Conservation (phyloP, 2,888 invertebrate genomes). For the Heteropelma amictum region DNA sequence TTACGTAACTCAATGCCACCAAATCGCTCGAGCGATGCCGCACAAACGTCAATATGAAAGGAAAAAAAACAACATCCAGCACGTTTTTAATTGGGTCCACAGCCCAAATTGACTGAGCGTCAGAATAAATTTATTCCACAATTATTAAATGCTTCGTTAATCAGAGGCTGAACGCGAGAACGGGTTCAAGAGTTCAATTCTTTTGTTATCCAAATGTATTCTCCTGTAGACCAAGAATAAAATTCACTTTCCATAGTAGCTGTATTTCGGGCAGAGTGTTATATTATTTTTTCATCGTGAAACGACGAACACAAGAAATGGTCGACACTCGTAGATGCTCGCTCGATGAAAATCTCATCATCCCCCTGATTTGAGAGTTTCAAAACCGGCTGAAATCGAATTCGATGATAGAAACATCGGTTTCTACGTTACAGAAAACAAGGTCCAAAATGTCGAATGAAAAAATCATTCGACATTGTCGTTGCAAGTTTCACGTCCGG, state of each 20-base stretch:
- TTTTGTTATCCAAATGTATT: not conserved
- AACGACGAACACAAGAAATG: no score
- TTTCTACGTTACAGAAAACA: no score
- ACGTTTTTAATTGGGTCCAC: not conserved
- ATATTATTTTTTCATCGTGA: no score
- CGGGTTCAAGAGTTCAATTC: not conserved
- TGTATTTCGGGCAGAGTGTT: no score
- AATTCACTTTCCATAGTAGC: no score
- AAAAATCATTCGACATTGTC: conserved; percentile 10
- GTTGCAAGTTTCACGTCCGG: not conserved
- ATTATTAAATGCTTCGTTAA: no score
- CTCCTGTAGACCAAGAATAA: no score
- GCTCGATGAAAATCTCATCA: no score
- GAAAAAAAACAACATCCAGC: conserved; percentile 6
- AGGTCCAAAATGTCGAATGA: not conserved
- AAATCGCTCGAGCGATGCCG: not conserved
- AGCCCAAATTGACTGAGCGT: not conserved
- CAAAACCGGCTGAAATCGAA: no score
- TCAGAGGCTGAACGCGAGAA: not conserved
- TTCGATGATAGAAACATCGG: no score
- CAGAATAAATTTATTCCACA: conserved; percentile 9
- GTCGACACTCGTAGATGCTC: no score
- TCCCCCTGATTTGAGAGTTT: no score
- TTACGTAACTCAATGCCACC: conserved; percentile 10
- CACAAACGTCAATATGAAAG: not conserved